A percentile compares a stretch with the other conserved stretches of the same genome.
phyloP scores from a whole-genome alignment of 1,140 invertebrate species.

The Acyrthosiphon pisum region DNA sequence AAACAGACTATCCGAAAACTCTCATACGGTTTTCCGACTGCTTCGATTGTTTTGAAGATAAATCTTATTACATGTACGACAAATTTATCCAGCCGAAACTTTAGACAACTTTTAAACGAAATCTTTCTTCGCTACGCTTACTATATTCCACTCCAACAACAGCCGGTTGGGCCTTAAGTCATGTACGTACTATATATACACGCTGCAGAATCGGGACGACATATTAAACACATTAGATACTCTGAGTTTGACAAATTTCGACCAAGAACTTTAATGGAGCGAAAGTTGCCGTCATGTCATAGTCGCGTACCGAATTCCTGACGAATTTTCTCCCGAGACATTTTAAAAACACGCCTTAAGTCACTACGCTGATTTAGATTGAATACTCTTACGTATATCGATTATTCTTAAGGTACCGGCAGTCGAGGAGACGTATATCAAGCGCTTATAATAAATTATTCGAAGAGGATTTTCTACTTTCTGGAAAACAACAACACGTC shows the following conservation, averaged over 20 bases:
- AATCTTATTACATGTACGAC: neutral
- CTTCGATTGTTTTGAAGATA: slow-evolving; percentile 10
- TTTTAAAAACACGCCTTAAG: neutral
- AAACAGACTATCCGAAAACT: neutral
- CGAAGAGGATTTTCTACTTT: neutral
- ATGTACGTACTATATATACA: neutral
- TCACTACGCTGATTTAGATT: neutral
- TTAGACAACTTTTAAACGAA: slow-evolving; percentile 37
- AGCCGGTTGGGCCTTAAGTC: neutral
- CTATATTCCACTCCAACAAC: neutral
- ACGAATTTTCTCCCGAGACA: neutral
- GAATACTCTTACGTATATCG: neutral
- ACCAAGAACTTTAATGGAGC: slow-evolving; percentile 41
- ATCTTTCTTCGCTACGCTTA: slow-evolving; percentile 12
- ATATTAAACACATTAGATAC: slow-evolving; percentile 44
- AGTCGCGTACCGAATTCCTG: slow-evolving; percentile 43
- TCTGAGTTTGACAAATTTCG: slow-evolving; percentile 50
- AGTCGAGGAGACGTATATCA: neutral
- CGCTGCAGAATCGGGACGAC: neutral
- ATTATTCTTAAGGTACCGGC: neutral
- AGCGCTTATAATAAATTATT: neutral
- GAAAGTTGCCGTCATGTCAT: slow-evolving; percentile 26
- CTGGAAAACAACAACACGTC: neutral
- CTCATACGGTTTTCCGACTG: neutral
- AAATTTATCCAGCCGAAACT: neutral